These are phyloP conservation scores for Danio kyathit DNA, from an alignment of 2,797 vertebrate genomes.

Conservation along the genomic window DNA sequence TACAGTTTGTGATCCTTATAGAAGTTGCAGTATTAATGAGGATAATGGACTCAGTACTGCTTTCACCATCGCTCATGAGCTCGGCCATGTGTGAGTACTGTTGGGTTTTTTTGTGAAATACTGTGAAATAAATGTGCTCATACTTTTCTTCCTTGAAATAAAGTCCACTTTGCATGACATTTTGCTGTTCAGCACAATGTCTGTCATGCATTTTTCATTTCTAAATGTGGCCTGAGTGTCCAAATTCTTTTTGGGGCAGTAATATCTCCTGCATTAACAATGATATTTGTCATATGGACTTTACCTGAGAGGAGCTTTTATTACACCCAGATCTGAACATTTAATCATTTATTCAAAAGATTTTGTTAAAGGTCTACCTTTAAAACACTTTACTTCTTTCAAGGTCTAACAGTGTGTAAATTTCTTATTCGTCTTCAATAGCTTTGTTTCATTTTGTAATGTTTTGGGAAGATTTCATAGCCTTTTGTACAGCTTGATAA, in stretches of 20 bases:
- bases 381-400: neutral
- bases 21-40: constrained; percentile 98
- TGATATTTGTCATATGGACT: neutral
- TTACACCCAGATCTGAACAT: constrained; percentile 1
- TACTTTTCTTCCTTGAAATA: neutral
- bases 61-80: constrained; percentile 98
- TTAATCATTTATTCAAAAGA: neutral
- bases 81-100: constrained; percentile 96
- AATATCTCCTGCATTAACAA: constrained; percentile 5
- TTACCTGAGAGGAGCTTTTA: neutral
- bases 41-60: constrained; percentile 97
- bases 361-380: neutral
- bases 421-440: neutral
- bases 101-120: neutral
- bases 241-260: neutral
- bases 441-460: neutral
- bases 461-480: constrained; percentile 10
- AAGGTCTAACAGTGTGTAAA: neutral
- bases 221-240: constrained; percentile 6
- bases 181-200: neutral
- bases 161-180: neutral
- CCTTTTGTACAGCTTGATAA: constrained; percentile 25
- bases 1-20: constrained; percentile 95
- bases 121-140: neutral
- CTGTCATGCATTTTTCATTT: neutral